A percentile compares a stretch with the other conserved stretches of the same genome.
Evolutionary conservation across 2,888 invertebrate genomes (phyloP).

Genomic region (Mechanitis mazaeus): DNA sequence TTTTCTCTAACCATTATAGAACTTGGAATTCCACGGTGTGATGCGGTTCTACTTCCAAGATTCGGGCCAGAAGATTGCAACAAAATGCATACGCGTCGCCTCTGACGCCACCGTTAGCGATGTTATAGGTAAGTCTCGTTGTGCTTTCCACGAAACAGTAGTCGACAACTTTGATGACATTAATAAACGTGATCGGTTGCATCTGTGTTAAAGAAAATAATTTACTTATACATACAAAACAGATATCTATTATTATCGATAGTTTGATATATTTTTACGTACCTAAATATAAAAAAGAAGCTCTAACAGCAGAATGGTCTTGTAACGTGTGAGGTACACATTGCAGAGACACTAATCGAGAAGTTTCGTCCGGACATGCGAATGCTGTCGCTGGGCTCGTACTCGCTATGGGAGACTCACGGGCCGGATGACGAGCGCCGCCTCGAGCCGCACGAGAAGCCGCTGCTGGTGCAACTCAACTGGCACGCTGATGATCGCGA

Average conservation of each 20-base stretch:
- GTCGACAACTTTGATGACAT: background rate
- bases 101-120: constrained; percentile 97
- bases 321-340: constrained; percentile 1
- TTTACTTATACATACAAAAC: background rate
- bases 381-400: constrained; percentile 88
- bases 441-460: constrained; percentile 94
- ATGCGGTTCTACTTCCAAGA: constrained; percentile 99
- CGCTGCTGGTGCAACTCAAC: constrained; percentile 96
- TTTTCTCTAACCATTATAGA: constrained; percentile 76
- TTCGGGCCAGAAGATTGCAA: constrained; percentile 98
- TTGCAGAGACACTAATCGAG: constrained; percentile 91
- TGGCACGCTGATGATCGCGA: constrained; percentile 99
- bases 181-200: background rate
- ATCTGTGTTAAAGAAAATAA: background rate
- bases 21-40: constrained; percentile 98
- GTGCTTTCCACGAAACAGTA: background rate
- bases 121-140: constrained; percentile 83
- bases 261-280: background rate
- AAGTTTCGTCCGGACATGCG: constrained; percentile 99
- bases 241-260: background rate
- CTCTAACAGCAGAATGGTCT: too few species aligned
- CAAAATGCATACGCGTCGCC: constrained; percentile 98
- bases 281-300: too few species aligned
- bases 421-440: constrained; percentile 91
- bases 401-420: constrained; percentile 85